These are phyloP conservation scores for Paracentrotus lividus DNA, from an alignment of 53 echinoderm and acorn worm genomes.

Conservation along the genomic window DNA sequence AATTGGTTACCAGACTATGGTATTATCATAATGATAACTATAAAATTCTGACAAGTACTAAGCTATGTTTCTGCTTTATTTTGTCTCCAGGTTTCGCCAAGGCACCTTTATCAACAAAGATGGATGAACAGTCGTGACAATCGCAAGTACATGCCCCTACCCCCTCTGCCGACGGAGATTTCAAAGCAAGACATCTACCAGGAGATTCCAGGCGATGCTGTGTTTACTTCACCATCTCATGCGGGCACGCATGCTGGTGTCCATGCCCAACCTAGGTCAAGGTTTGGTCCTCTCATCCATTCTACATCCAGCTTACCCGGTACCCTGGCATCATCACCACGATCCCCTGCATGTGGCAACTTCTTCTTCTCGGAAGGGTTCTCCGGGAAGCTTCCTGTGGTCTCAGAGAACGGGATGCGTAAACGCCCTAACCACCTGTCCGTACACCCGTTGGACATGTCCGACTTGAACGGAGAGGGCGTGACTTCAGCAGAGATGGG, in stretches of 20 bases:
- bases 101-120: not conserved
- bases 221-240: not conserved
- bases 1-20: too few species aligned
- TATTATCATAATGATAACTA: too few species aligned
- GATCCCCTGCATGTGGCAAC: not conserved
- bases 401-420: constrained; percentile 16
- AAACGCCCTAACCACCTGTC: not conserved
- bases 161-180: constrained; percentile 11
- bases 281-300: not conserved
- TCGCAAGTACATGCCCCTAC: constrained; percentile 34
- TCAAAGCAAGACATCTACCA: not conserved
- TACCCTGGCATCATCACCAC: not conserved
- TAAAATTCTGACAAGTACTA: too few species aligned
- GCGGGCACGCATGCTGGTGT: not conserved
- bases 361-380: constrained; percentile 8
- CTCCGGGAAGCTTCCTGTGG: not conserved
- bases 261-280: not conserved
- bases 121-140: not conserved
- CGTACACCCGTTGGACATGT: not conserved
- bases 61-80: not conserved
- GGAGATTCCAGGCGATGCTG: constrained; percentile 3
- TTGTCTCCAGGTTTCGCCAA: not conserved
- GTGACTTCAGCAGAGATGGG: not conserved
- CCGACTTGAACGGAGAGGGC: not conserved
- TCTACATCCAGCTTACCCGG: constrained; percentile 9